phyloP scores from a whole-genome alignment of 64 coral and sea anemone species.

The Cladopsammia gracilis region DNA sequence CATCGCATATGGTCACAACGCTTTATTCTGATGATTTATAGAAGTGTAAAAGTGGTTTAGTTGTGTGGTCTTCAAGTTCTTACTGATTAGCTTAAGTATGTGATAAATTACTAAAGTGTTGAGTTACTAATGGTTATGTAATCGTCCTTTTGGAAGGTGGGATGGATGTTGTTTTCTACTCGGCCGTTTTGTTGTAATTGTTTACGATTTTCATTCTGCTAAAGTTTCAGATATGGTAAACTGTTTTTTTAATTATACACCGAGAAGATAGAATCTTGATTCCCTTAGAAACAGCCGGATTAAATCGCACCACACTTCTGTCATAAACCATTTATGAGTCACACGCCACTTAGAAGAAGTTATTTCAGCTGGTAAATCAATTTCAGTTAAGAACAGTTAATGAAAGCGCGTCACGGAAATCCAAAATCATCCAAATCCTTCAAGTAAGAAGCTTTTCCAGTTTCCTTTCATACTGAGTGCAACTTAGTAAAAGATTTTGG shows the following conservation, averaged over 20 bases:
- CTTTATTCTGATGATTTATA: neutral
- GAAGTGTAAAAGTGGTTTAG: conserved; percentile 22
- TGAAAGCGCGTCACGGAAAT: conserved; percentile 32
- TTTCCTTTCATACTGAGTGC: conserved; percentile 3
- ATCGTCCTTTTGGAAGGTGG: neutral
- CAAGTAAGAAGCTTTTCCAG: neutral
- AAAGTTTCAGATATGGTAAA: neutral
- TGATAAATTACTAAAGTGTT: conserved; percentile 62
- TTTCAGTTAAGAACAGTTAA: neutral
- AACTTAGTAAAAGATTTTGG: conserved; percentile 6
- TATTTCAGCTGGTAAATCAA: conserved; percentile 9
- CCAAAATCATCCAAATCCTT: conserved; percentile 1
- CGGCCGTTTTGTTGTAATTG: neutral
- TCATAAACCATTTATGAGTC: conserved; percentile 9
- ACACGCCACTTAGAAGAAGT: neutral
- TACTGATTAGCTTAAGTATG: conserved; percentile 47
- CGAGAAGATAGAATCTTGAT: neutral
- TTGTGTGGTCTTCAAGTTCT: conserved; percentile 29
- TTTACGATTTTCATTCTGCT: neutral
- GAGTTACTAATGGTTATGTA: conserved; percentile 40
- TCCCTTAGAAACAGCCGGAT: neutral
- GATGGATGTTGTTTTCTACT: neutral
- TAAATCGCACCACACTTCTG: neutral
- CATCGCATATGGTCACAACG: neutral
- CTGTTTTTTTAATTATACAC: neutral